A percentile compares a stretch with the other conserved stretches of the same genome.
Evolutionary conservation across 2,888 invertebrate genomes (phyloP).

Genomic region (Raillietiella orientalis): DNA sequence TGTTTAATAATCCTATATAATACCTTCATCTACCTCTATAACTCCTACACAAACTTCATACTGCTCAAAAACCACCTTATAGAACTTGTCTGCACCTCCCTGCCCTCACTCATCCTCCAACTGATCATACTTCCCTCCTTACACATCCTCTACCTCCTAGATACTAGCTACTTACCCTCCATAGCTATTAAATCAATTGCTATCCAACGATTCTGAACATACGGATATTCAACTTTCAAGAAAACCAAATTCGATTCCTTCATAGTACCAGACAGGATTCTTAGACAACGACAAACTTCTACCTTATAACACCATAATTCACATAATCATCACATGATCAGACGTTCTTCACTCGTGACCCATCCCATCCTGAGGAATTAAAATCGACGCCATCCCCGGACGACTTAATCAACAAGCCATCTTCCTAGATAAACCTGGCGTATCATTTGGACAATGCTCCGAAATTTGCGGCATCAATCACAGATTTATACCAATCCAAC

Average conservation of each 20-base stretch:
- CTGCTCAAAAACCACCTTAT: background rate
- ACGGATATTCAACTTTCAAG: constrained; percentile 1
- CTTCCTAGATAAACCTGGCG: constrained; percentile 10
- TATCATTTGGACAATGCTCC: constrained; percentile 14
- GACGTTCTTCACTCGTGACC: constrained; percentile 15
- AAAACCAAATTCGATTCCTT: constrained; percentile 1
- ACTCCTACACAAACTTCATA: background rate
- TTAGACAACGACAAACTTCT: constrained; percentile 9
- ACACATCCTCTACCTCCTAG: constrained; percentile 3
- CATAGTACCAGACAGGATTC: constrained; percentile 13
- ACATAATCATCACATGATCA: constrained; percentile 11
- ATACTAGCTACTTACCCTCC: constrained; percentile 2
- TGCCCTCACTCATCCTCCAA: background rate
- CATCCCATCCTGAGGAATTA: constrained; percentile 11
- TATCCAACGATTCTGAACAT: constrained; percentile 3
- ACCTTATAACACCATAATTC: constrained; percentile 8
- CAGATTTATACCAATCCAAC: constrained; percentile 46
- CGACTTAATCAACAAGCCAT: constrained; percentile 12
- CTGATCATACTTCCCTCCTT: constrained; percentile 4
- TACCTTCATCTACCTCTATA: too few species aligned
- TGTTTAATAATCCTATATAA: too few species aligned
- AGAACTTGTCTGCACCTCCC: constrained; percentile 1
- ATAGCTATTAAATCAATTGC: constrained; percentile 5
- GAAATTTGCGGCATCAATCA: constrained; percentile 25
- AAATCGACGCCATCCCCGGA: constrained; percentile 14